Percentiles rank a stretch among this genome's conserved stretches.
Conservation (phyloP, 2,797 vertebrate species). For the Staurois parvus region DNA sequence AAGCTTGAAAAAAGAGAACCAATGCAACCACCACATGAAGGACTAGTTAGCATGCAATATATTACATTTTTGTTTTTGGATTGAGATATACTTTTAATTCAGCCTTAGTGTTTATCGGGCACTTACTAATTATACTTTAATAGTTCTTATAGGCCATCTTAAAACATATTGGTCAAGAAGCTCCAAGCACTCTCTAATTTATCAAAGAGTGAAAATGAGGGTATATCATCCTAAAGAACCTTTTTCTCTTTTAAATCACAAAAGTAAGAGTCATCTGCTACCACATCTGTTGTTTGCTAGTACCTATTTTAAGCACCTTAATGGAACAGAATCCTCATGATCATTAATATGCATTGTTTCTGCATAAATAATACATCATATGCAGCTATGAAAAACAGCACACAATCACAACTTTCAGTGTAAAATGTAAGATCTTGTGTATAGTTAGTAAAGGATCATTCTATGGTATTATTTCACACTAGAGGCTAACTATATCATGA, state of each 20-base stretch:
- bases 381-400: not conserved
- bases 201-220: not conserved
- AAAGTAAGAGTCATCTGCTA: slow-evolving; percentile 48
- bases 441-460: slow-evolving; percentile 1
- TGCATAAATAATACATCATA: slow-evolving; percentile 55
- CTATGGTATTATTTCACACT: slow-evolving; percentile 4
- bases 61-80: too few species aligned
- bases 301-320: slow-evolving; percentile 52
- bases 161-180: not conserved
- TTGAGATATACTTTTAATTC: too few species aligned
- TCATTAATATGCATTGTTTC: slow-evolving; percentile 55
- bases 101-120: too few species aligned
- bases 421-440: not conserved
- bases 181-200: not conserved
- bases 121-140: too few species aligned
- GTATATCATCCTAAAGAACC: too few species aligned
- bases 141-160: not conserved
- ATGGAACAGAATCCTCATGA: slow-evolving; percentile 49
- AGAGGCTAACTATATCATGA: not conserved
- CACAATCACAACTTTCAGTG: not conserved
- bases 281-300: slow-evolving; percentile 54
- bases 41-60: too few species aligned
- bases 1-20: too few species aligned
- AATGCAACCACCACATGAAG: too few species aligned
- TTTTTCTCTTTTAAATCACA: not conserved